phyloP scores from a whole-genome alignment of 1,140 invertebrate species.

The Wiebesia pumilae region DNA sequence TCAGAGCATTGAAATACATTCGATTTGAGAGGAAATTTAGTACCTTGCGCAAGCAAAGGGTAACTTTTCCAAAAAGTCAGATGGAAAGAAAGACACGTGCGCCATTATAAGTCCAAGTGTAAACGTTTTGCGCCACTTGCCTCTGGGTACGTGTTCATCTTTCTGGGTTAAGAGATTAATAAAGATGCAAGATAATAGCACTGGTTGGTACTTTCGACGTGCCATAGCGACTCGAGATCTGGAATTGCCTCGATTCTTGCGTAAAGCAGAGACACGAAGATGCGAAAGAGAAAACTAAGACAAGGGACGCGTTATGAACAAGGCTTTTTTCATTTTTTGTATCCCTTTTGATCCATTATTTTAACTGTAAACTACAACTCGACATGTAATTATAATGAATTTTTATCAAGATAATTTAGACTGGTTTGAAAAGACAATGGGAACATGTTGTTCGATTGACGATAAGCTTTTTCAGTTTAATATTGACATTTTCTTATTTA shows the following conservation, averaged over 20 bases:
- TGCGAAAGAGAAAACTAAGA: not conserved
- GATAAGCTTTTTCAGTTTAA: too few relatives aligned
- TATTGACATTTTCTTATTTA: too few relatives aligned
- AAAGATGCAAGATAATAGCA: conserved; percentile 49
- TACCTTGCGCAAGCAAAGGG: not conserved
- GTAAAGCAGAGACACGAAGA: not conserved
- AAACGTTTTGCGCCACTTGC: not conserved
- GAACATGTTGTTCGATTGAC: too few relatives aligned
- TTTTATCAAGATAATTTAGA: not conserved
- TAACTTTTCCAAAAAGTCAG: not conserved
- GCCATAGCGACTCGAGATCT: not conserved
- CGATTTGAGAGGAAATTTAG: not conserved
- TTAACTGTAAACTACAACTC: not conserved
- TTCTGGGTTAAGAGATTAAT: conserved; percentile 54
- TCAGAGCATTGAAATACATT: not conserved
- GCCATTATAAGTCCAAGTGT: not conserved
- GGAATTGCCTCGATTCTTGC: not conserved
- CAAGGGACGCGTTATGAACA: not conserved
- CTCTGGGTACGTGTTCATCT: conserved; percentile 54
- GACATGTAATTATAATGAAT: not conserved
- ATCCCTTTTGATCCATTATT: not conserved
- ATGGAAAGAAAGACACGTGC: not conserved
- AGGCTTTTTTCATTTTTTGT: not conserved
- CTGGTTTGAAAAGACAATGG: not conserved
- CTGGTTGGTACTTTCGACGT: not conserved